Evolutionary conservation across 2,113 vertebrate genomes (phyloP).

Genomic region (Percopsis transmontana): DNA sequence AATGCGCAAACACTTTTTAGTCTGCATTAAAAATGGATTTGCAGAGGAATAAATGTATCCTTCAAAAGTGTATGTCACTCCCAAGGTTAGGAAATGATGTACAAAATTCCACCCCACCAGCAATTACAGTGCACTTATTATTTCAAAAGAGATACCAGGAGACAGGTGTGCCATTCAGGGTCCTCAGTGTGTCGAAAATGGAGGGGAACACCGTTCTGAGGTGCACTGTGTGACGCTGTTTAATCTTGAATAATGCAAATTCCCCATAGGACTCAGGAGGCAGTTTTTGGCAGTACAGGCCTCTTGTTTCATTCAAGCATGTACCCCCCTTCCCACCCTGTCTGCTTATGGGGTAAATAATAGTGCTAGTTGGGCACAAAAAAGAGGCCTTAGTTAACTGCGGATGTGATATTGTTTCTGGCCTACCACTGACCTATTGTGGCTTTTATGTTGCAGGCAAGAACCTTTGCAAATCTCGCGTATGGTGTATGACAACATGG

Average conservation of each 20-base stretch:
- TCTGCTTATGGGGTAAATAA: conserved; percentile 72
- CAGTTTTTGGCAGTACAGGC: conserved; percentile 70
- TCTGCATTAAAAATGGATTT: conserved; percentile 78
- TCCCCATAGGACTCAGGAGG: conserved; percentile 77
- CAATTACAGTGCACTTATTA: conserved; percentile 79
- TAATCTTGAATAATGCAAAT: conserved; percentile 81
- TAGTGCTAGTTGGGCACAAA: conserved; percentile 50
- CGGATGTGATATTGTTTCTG: conserved; percentile 24
- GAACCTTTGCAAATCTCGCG: conserved; percentile 9
- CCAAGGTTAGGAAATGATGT: conserved; percentile 77
- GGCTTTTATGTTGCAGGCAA: conserved; percentile 6
- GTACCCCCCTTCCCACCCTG: conserved; percentile 54
- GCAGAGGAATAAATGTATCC: conserved; percentile 70
- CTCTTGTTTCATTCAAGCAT: conserved; percentile 68
- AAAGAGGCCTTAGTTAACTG: conserved; percentile 36
- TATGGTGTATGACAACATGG: neutral
- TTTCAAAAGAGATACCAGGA: conserved; percentile 77
- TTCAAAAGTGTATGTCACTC: conserved; percentile 79
- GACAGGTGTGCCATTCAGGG: conserved; percentile 79
- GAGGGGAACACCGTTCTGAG: conserved; percentile 63
- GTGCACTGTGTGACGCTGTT: conserved; percentile 70
- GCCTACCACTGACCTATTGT: neutral
- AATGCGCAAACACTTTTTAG: conserved; percentile 74
- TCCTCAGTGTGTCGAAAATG: conserved; percentile 65
- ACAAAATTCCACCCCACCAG: conserved; percentile 72